Evolutionary conservation across 2,888 invertebrate genomes (phyloP), one percentile per base, ranked within the genome.

Genomic region (Machimus rusticus): DNA sequence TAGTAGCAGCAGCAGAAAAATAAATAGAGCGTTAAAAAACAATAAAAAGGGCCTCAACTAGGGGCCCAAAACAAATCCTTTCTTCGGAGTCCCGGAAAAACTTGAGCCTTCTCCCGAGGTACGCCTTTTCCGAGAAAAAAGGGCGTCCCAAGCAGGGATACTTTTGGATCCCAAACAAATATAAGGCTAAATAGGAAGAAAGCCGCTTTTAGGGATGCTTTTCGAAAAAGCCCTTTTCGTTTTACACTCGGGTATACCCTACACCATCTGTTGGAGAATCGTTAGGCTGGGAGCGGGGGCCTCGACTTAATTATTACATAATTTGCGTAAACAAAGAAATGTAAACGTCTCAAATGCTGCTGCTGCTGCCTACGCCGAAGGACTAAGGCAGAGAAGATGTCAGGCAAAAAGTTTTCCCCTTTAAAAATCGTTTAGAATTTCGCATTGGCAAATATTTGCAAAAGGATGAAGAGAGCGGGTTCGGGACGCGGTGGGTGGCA

Each of bases 261-360:
- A 12, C 2, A 39, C 39, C 39, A 23, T 19, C 66, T 23, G 19
- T 9, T 4, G 9, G 23, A 19, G 28, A 66, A n/a, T n/a, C n/a
- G 66, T 51, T 8, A 8, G 3, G 66, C 16, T 19, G 4, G 4
- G 57, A 2, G 28, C 1, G 19, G 14, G 43, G 43, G 43, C 43
- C 12, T 3, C 66, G 66, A 66, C 66, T 66, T 66, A 79, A 79
- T 79, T 51, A 51, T 46, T 43, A 51, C 79, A 51, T 51, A 79
- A 46, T 51, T 79, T 79, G 51, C 51, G 51, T 79, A 79, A 51
- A 79, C 51, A 79, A 28, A 79, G 16, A 51, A 79, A 78, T 23
- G 23, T 43, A 78, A 78, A 78, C 43, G 78, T 39, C 14, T 78
- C 23, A 77, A 77, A 77, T 57, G 19, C 19, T 57, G 19, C 57